phyloP scores from a whole-genome alignment of 64 coral and sea anemone genomes.

The Porites australiensis region DNA sequence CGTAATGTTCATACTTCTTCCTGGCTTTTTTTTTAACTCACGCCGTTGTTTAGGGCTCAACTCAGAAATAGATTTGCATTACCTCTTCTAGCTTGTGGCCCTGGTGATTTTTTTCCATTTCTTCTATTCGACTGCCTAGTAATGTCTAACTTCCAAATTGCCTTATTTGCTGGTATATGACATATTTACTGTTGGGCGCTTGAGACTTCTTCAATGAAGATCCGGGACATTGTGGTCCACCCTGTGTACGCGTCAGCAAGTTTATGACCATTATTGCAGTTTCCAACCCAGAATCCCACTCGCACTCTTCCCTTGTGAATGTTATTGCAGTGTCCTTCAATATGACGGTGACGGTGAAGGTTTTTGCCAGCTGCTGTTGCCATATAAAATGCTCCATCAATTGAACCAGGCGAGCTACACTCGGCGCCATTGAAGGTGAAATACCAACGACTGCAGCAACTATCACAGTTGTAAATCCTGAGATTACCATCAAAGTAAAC shows the following conservation, averaged over 20 bases:
- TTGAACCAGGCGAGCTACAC: background rate
- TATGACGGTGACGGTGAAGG: background rate
- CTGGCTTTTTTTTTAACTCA: no score
- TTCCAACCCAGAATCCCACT: background rate
- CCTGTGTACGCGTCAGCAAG: background rate
- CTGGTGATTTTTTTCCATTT: no score
- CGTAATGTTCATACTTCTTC: no score
- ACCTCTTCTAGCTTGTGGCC: no score
- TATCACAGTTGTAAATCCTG: background rate
- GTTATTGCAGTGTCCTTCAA: background rate
- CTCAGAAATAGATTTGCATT: no score
- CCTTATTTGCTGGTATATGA: background rate
- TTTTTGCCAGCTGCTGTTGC: background rate
- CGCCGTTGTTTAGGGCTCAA: no score
- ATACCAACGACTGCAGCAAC: slow-evolving; percentile 2
- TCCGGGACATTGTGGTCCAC: background rate
- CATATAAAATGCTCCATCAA: no score
- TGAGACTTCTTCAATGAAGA: background rate
- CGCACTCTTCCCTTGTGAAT: background rate
- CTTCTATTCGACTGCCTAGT: no score
- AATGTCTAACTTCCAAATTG: background rate
- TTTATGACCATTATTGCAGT: background rate
- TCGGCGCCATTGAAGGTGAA: slow-evolving; percentile 5
- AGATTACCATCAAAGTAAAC: slow-evolving; percentile 14
- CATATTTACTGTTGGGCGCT: background rate